A percentile compares a stretch with the other conserved stretches of the same genome.
phyloP scores from a whole-genome alignment of 2,888 invertebrate species.

The Augiades crinisus region DNA sequence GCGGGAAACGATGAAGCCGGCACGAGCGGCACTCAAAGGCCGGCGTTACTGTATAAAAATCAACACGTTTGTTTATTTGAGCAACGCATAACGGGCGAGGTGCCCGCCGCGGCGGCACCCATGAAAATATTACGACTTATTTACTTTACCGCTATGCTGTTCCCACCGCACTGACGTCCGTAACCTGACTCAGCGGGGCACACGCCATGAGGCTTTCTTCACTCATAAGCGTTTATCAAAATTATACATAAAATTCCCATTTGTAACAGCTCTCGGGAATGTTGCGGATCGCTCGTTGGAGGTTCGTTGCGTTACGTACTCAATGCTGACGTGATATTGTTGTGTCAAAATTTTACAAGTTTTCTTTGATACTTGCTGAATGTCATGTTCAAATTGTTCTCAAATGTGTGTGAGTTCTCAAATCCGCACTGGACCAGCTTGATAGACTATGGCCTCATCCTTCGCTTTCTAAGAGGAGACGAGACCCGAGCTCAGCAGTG shows the following conservation, averaged over 20 bases:
- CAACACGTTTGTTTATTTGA: slow-evolving; percentile 75
- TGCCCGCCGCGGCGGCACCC: slow-evolving; percentile 67
- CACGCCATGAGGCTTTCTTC: slow-evolving; percentile 41
- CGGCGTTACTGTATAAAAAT: slow-evolving; percentile 70
- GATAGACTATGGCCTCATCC: no score
- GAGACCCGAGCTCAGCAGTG: no score
- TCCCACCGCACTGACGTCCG: slow-evolving; percentile 63
- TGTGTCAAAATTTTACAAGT: no score
- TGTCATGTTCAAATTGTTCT: no score
- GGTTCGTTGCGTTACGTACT: not conserved
- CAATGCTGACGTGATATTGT: not conserved
- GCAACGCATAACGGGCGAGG: slow-evolving; percentile 62
- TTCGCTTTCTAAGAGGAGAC: no score
- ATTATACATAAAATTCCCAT: slow-evolving; percentile 7
- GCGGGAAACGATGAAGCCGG: slow-evolving; percentile 51
- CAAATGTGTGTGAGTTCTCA: no score
- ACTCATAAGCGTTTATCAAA: slow-evolving; percentile 27
- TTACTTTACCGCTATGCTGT: slow-evolving; percentile 68
- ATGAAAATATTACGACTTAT: slow-evolving; percentile 77
- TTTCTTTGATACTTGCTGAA: no score
- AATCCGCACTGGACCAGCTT: no score
- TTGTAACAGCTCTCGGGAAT: not conserved
- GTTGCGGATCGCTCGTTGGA: not conserved
- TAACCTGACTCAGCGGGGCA: slow-evolving; percentile 50
- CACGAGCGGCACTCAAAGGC: slow-evolving; percentile 52